Conservation (phyloP, 2,888 invertebrate species). For the Elysia crispata region DNA sequence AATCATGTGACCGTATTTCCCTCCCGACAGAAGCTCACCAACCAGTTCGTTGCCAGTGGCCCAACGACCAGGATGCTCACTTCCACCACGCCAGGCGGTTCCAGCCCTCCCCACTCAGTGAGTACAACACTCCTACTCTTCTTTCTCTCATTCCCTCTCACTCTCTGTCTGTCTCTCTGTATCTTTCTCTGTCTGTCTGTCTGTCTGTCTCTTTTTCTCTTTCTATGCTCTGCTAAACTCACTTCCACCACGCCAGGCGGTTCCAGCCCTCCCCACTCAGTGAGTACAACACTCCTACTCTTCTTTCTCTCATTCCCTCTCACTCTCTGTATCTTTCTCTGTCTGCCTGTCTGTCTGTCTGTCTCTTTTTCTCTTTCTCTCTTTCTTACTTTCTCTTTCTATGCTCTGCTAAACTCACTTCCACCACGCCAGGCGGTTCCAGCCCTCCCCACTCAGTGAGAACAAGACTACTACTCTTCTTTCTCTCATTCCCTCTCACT, state of each 20-base stretch:
- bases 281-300: too few relatives aligned
- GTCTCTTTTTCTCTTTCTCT: constrained; percentile 33
- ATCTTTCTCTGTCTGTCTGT: constrained; percentile 36
- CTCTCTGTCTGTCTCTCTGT: constrained; percentile 23
- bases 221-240: constrained; percentile 20
- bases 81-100: constrained; percentile 51
- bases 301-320: constrained; percentile 11
- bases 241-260: neutral
- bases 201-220: constrained; percentile 32
- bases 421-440: too few relatives aligned
- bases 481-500: constrained; percentile 9
- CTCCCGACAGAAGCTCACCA: constrained; percentile 49
- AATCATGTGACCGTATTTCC: neutral
- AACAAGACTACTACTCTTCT: neutral
- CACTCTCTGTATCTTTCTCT: too few relatives aligned
- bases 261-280: too few relatives aligned
- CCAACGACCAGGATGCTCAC: constrained; percentile 51
- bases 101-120: constrained; percentile 53
- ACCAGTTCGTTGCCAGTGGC: constrained; percentile 49
- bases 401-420: neutral
- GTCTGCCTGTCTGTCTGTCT: too few relatives aligned
- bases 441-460: too few relatives aligned
- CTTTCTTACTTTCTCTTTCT: constrained; percentile 28
- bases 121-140: constrained; percentile 33
- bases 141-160: neutral